Evolutionary conservation across 2,888 invertebrate genomes (phyloP).

Genomic region (Hermaeophaga mercurialis): DNA sequence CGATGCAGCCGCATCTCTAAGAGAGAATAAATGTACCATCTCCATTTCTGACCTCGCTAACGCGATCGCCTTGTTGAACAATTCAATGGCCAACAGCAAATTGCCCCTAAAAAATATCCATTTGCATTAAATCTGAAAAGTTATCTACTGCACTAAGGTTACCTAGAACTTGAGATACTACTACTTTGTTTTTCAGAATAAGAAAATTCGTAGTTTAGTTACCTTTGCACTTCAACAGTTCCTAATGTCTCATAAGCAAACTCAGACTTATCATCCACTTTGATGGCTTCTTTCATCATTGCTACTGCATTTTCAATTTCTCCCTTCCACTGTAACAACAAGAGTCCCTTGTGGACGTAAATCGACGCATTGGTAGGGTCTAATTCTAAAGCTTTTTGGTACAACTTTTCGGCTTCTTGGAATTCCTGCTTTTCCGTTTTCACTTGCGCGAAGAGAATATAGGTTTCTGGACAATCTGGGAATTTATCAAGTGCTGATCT

Average conservation of each 20-base stretch:
- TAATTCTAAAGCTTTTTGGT: conserved; percentile 77
- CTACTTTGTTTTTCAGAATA: no score
- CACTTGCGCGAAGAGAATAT: conserved; percentile 82
- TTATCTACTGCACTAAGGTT: no score
- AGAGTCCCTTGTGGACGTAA: conserved; percentile 84
- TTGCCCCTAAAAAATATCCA: conserved; percentile 82
- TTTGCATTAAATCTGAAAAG: no score
- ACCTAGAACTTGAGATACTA: no score
- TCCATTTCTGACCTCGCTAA: conserved; percentile 86
- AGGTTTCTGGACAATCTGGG: conserved; percentile 85
- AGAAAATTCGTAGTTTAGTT: no score
- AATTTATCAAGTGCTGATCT: conserved; percentile 77
- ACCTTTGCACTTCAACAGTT: conserved; percentile 92
- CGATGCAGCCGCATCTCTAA: conserved; percentile 88
- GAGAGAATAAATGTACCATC: conserved; percentile 87
- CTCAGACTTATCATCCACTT: conserved; percentile 89
- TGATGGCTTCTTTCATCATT: conserved; percentile 80
- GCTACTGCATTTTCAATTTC: conserved; percentile 79
- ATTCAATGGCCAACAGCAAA: conserved; percentile 77
- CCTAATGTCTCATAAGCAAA: conserved; percentile 95
- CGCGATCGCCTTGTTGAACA: conserved; percentile 87
- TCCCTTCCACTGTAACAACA: conserved; percentile 84
- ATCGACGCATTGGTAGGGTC: conserved; percentile 86
- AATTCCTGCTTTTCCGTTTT: conserved; percentile 84
- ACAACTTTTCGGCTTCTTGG: conserved; percentile 81